Evolutionary conservation across 2,113 vertebrate genomes (phyloP).

Genomic region (Trematocara macrostoma): DNA sequence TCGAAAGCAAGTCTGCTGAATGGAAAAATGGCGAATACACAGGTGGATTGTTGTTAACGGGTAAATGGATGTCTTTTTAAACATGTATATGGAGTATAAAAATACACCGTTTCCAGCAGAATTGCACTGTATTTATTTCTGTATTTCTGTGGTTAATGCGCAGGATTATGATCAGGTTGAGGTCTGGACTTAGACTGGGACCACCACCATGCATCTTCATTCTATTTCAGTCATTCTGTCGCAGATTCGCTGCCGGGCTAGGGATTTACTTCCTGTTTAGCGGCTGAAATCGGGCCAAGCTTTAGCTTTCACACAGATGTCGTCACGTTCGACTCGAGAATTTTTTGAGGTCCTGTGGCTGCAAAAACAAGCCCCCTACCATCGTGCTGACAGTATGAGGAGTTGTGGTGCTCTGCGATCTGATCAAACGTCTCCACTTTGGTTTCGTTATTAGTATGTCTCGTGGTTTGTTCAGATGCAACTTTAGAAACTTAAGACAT

Average conservation of each 20-base stretch:
- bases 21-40: not conserved
- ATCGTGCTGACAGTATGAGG: not conserved
- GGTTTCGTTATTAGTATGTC: not conserved
- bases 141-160: not conserved
- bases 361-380: not conserved
- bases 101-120: not conserved
- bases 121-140: accelerated
- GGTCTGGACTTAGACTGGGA: not conserved
- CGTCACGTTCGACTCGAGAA: not conserved
- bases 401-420: not conserved
- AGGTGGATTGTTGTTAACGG: not conserved
- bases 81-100: not conserved
- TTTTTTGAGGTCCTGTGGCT: not conserved
- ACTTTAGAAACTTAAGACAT: not conserved
- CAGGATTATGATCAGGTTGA: too few relatives aligned
- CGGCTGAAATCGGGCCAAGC: not conserved
- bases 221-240: not conserved
- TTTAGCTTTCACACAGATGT: not conserved
- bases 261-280: not conserved
- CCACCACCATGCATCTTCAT: not conserved
- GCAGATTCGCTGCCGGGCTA: not conserved
- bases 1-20: not conserved
- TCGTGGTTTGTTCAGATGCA: not conserved
- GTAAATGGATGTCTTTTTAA: not conserved
- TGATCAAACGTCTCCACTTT: not conserved